These are phyloP conservation scores for Pristionchus fissidentatus DNA, from an alignment of 2,888 invertebrate genomes.

Conservation along the genomic window DNA sequence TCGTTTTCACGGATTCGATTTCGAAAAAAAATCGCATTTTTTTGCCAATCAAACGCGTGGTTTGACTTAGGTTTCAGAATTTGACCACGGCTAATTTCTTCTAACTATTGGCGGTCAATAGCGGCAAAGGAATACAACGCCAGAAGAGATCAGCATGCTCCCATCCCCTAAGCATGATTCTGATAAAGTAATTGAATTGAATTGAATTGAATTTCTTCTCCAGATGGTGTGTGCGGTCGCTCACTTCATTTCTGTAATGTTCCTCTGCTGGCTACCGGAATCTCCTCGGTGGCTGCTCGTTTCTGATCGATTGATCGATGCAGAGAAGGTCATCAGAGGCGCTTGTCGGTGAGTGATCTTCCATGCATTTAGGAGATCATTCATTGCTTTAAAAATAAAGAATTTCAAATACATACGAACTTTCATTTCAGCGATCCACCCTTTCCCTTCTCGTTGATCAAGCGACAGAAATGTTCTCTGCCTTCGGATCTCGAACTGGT, in stretches of 20 bases:
- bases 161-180: background rate
- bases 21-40: too few species aligned
- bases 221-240: conserved; percentile 73
- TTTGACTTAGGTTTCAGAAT: too few species aligned
- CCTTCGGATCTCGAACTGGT: conserved; percentile 74
- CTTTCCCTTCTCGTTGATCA: conserved; percentile 73
- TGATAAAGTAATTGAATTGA: background rate
- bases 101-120: too few species aligned
- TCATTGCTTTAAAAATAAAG: too few species aligned
- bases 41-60: too few species aligned
- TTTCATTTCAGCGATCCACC: conserved; percentile 65
- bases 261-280: conserved; percentile 75
- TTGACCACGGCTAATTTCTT: too few species aligned
- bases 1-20: too few species aligned
- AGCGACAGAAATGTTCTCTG: conserved; percentile 70
- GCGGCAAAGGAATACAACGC: too few species aligned
- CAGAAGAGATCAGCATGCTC: too few species aligned
- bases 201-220: conserved; percentile 9
- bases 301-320: conserved; percentile 73
- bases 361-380: background rate
- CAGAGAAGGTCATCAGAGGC: conserved; percentile 73
- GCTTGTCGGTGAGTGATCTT: conserved; percentile 67
- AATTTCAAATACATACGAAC: background rate
- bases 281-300: conserved; percentile 74
- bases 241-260: conserved; percentile 72